phyloP scores from a whole-genome alignment of 2,888 invertebrate genomes.

The Caenorhabditis parvicauda region DNA sequence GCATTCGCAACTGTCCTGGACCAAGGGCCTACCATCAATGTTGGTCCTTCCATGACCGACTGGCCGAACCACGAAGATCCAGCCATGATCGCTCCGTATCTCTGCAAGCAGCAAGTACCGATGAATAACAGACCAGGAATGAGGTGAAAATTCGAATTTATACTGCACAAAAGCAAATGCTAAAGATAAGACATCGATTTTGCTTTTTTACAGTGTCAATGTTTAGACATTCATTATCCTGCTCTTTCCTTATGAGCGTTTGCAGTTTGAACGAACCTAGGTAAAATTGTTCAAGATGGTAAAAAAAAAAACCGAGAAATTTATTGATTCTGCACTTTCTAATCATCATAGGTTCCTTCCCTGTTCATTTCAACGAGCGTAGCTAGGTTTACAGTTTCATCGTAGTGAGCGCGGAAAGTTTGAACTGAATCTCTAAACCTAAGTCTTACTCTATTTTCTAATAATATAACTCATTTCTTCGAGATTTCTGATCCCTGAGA shows the following conservation, averaged over 20 bases:
- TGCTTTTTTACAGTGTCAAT: too few species aligned
- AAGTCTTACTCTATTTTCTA: not conserved
- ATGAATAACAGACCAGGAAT: not conserved
- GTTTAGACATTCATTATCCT: too few species aligned
- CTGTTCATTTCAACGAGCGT: too few species aligned
- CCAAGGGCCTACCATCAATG: slow-evolving; percentile 62
- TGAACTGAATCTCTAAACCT: not conserved
- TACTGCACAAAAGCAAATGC: not conserved
- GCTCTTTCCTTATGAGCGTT: too few species aligned
- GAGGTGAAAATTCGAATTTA: not conserved
- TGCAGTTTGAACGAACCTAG: too few species aligned
- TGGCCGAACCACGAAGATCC: slow-evolving; percentile 61
- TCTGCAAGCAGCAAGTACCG: slow-evolving; percentile 61
- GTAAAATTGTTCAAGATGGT: too few species aligned
- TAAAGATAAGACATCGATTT: too few species aligned
- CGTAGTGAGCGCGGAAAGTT: too few species aligned
- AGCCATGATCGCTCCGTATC: slow-evolving; percentile 62
- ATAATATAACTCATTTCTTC: not conserved
- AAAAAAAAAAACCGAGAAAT: too few species aligned
- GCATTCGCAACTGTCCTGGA: slow-evolving; percentile 61
- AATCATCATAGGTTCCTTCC: too few species aligned
- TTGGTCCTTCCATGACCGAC: slow-evolving; percentile 60
- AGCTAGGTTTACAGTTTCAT: too few species aligned
- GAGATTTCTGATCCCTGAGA: slow-evolving; percentile 49
- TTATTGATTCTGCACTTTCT: too few species aligned